These are phyloP conservation scores for Antheraea assamensis DNA, from an alignment of 2,888 invertebrate genomes.

Conservation along the genomic window DNA sequence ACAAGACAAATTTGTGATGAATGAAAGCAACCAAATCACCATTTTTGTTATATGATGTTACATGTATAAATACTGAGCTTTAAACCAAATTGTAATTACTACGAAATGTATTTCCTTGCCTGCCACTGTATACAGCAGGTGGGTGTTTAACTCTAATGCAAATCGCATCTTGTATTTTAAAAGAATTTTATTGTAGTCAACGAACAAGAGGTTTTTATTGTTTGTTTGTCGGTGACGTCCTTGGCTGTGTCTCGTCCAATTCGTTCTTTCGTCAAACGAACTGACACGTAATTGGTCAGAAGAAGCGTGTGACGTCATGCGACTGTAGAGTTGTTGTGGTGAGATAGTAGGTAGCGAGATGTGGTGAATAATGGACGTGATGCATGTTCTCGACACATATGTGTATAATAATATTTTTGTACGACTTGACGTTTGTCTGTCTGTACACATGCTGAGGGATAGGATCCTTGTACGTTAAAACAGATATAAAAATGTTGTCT, in stretches of 20 bases:
- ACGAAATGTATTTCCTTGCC: not conserved
- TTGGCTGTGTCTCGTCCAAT: not conserved
- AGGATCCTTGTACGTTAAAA: slow-evolving; percentile 70
- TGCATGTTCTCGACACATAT: slow-evolving; percentile 4
- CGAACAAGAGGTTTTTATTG: not conserved
- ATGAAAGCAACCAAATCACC: slow-evolving; percentile 1
- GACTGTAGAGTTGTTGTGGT: not conserved
- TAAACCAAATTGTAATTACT: slow-evolving; percentile 6
- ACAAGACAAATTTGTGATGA: not conserved
- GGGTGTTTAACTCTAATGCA: not conserved
- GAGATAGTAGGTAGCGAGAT: not conserved
- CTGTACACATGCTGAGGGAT: slow-evolving; percentile 49
- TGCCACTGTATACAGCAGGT: not conserved
- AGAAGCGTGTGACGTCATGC: slow-evolving; percentile 1
- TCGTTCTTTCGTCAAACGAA: slow-evolving; percentile 11
- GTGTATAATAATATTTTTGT: slow-evolving; percentile 54
- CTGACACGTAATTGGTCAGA: not conserved
- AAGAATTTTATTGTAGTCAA: not conserved
- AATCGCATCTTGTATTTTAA: not conserved
- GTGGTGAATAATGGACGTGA: not conserved
- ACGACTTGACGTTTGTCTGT: slow-evolving; percentile 32
- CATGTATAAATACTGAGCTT: not conserved
- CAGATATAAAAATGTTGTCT: slow-evolving; percentile 80
- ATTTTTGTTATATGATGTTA: slow-evolving; percentile 1
- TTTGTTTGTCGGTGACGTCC: not conserved